A percentile compares a stretch with the other conserved stretches of the same genome.
These are phyloP conservation scores for Nemoura dubitans DNA, from an alignment of 2,888 invertebrate genomes.

Conservation along the genomic window DNA sequence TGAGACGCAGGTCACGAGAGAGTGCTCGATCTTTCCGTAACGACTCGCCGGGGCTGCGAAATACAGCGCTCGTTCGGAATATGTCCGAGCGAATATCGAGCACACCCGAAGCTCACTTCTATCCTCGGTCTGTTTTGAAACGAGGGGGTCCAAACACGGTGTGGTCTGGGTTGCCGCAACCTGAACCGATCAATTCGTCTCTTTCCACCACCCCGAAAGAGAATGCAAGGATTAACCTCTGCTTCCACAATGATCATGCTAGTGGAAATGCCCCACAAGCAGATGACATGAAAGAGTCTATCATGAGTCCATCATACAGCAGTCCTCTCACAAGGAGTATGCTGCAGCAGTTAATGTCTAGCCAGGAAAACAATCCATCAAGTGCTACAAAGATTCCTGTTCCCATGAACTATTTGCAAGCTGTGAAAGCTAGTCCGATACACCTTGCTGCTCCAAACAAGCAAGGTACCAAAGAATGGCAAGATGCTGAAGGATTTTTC, in stretches of 20 bases:
- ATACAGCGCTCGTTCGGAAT: slow-evolving; percentile 15
- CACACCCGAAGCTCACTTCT: slow-evolving; percentile 58
- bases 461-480: slow-evolving; percentile 55
- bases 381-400: not conserved
- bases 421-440: slow-evolving; percentile 36
- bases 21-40: slow-evolving; percentile 50
- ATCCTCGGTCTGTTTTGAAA: slow-evolving; percentile 65
- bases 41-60: slow-evolving; percentile 7
- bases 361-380: not conserved
- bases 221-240: not conserved
- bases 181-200: slow-evolving; percentile 52
- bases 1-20: slow-evolving; percentile 77
- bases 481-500: slow-evolving; percentile 60
- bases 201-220: not conserved
- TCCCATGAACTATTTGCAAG: not conserved
- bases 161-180: slow-evolving; percentile 59
- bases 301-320: not conserved
- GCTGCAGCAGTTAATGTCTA: slow-evolving; percentile 41
- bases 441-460: slow-evolving; percentile 1
- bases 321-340: slow-evolving; percentile 49
- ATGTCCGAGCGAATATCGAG: slow-evolving; percentile 29
- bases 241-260: not conserved
- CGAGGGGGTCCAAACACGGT: slow-evolving; percentile 65
- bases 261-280: not conserved
- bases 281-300: not conserved